Percentiles rank a stretch among this genome's conserved stretches.
phyloP scores from a whole-genome alignment of 2,113 vertebrate genomes.

The Benitochromis conjunctus region DNA sequence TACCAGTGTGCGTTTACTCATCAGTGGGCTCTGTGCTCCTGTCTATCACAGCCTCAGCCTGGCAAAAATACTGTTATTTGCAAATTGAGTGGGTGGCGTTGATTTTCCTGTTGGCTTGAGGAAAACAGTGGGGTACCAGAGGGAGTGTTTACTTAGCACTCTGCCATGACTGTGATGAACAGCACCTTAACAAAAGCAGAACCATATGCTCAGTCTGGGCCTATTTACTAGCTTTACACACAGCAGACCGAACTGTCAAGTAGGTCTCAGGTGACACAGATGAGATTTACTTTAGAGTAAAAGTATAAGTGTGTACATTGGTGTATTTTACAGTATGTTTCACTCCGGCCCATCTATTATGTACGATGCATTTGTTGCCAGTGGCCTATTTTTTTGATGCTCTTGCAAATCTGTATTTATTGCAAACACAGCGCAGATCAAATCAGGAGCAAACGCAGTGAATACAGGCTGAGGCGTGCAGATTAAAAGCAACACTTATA shows the following conservation, averaged over 20 bases:
- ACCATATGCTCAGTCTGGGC: conserved; percentile 31
- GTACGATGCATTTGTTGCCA: neutral
- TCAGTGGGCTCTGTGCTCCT: conserved; percentile 12
- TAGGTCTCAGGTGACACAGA: neutral
- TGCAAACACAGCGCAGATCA: neutral
- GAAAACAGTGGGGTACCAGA: conserved; percentile 30
- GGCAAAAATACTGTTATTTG: conserved; percentile 61
- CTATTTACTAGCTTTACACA: neutral
- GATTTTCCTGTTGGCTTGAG: conserved; percentile 60
- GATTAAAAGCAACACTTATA: neutral
- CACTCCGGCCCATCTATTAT: neutral
- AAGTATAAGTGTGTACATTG: neutral
- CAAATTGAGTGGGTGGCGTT: conserved; percentile 58
- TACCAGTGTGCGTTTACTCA: conserved; percentile 7
- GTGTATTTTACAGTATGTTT: neutral
- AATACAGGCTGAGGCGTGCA: neutral
- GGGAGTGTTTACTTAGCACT: conserved; percentile 56
- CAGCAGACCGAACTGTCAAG: neutral
- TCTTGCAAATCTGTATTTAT: neutral
- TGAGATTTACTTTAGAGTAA: neutral
- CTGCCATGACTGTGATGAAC: conserved; percentile 28
- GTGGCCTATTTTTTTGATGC: neutral
- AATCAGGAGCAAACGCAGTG: neutral
- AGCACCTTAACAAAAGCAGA: conserved; percentile 34
- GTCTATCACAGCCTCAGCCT: conserved; percentile 45